Evolutionary conservation across 2,113 vertebrate genomes (phyloP).

Genomic region (Odontophorus gujanensis): DNA sequence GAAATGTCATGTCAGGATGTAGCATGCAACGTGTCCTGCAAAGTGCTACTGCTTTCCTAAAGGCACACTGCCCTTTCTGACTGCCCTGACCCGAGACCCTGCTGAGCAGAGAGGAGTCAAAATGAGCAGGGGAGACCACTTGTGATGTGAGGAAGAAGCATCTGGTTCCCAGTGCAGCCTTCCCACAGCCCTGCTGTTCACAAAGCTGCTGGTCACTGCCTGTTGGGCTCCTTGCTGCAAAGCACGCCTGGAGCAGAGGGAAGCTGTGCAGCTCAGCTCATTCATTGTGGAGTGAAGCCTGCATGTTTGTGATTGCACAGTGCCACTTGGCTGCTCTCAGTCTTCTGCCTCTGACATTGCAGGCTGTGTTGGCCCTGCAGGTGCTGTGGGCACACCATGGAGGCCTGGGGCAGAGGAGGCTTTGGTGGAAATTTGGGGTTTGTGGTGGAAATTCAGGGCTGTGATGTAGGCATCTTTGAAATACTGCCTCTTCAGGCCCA

Average conservation of each 20-base stretch:
- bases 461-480: background rate
- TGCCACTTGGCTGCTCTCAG: background rate
- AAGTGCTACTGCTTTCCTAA: fast-evolving
- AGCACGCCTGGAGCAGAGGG: background rate
- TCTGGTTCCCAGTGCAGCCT: slow-evolving; percentile 1
- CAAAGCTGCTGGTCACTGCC: background rate
- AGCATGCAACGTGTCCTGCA: background rate
- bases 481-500: background rate
- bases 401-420: background rate
- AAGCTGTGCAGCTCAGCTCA: background rate
- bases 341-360: background rate
- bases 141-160: background rate
- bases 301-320: fast-evolving
- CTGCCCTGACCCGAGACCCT: background rate
- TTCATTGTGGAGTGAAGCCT: background rate
- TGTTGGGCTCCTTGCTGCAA: background rate
- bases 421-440: background rate
- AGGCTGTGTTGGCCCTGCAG: background rate
- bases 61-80: background rate
- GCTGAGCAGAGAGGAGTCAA: background rate
- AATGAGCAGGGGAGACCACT: background rate
- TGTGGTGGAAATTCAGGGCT: background rate
- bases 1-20: fast-evolving
- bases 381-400: background rate
- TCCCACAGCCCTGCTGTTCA: background rate